Conservation (phyloP, 2,797 vertebrate genomes). For the Sitta carolinensis region DNA sequence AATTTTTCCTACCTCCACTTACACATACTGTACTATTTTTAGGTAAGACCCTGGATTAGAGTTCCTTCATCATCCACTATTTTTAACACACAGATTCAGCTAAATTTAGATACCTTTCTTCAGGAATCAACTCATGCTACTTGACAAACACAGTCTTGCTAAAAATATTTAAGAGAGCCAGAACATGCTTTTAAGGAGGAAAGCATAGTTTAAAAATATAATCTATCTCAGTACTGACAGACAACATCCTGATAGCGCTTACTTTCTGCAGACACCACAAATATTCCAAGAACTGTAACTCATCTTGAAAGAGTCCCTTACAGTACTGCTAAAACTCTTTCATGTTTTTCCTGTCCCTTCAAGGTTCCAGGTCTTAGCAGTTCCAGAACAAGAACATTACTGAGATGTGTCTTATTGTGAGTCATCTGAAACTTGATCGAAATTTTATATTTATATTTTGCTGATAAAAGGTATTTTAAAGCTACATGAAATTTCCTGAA, state of each 20-base stretch:
- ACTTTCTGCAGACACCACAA: not conserved
- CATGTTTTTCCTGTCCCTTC: not conserved
- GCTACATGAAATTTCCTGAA: not conserved
- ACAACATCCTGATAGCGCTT: not conserved
- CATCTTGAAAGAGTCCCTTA: not conserved
- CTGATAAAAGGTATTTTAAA: not conserved
- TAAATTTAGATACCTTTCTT: constrained; percentile 1
- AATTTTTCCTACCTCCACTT: not conserved
- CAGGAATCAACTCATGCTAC: not conserved
- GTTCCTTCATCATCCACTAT: not conserved
- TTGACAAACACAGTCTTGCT: not conserved
- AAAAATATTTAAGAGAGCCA: not conserved
- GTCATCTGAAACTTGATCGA: not conserved
- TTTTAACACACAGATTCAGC: not conserved
- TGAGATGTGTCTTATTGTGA: not conserved
- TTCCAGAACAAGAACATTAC: not conserved
- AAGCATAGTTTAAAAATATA: not conserved
- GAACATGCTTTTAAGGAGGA: not conserved
- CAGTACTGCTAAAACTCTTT: not conserved
- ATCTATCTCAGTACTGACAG: not conserved
- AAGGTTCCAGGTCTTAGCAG: not conserved
- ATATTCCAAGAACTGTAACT: not conserved
- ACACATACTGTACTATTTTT: not conserved
- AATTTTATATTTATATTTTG: not conserved
- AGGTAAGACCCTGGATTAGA: not conserved